Percentiles rank a stretch among this genome's conserved stretches.
Conservation (phyloP, 1,140 invertebrate genomes). For the Hyphantria cunea region DNA sequence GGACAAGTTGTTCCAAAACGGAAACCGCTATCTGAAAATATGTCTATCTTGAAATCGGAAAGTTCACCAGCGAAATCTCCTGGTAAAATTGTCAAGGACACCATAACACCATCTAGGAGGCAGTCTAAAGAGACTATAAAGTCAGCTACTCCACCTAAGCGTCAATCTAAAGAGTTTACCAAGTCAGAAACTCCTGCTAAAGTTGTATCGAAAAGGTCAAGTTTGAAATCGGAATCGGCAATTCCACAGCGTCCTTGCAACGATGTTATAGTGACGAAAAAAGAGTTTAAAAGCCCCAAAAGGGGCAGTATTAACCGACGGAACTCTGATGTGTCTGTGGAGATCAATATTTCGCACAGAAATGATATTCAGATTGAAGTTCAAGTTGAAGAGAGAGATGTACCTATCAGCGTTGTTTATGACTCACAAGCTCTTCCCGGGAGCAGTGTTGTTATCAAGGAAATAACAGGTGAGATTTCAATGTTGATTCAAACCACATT, state of each 20-base stretch:
- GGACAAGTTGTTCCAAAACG: conserved; percentile 69
- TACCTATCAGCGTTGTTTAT: conserved; percentile 63
- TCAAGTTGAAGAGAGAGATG: conserved; percentile 76
- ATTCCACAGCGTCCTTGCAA: conserved; percentile 48
- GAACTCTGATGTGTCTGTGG: conserved; percentile 74
- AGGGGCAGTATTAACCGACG: conserved; percentile 51
- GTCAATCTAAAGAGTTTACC: conserved; percentile 36
- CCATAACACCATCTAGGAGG: conserved; percentile 56
- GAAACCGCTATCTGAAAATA: conserved; percentile 70
- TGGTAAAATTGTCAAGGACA: conserved; percentile 44
- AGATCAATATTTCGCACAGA: conserved; percentile 78
- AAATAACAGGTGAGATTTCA: conserved; percentile 63
- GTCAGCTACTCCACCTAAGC: conserved; percentile 45
- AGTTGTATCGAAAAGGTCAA: conserved; percentile 35
- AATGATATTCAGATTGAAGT: conserved; percentile 79
- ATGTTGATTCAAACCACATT: too few species aligned
- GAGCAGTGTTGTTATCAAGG: conserved; percentile 61
- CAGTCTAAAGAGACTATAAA: conserved; percentile 39
- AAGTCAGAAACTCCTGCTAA: conserved; percentile 49
- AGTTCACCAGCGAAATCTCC: conserved; percentile 58
- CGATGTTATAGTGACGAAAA: conserved; percentile 65
- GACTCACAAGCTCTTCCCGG: conserved; percentile 43
- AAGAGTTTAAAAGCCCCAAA: conserved; percentile 64
- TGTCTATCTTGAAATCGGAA: conserved; percentile 47
- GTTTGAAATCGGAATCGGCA: conserved; percentile 48